Conservation (phyloP, 2,888 invertebrate species). For the Caenorhabditis sp. region DNA sequence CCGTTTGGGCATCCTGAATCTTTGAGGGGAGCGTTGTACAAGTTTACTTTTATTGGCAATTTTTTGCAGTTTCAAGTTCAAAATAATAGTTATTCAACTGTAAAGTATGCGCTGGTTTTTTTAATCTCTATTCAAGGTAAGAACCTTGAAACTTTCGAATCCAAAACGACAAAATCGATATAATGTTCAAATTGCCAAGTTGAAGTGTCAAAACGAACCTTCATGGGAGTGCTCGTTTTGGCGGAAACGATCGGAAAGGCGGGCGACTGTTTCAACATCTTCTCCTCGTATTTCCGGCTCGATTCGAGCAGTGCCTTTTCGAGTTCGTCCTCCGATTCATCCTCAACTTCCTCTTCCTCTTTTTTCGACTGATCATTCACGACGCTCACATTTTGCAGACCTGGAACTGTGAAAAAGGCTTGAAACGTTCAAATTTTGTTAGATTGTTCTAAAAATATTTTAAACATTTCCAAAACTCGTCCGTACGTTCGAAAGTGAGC, state of each 20-base stretch:
- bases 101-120: too few species aligned
- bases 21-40: background rate
- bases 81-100: background rate
- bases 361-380: background rate
- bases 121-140: too few species aligned
- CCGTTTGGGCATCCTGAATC: conserved; percentile 42
- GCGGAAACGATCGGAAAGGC: background rate
- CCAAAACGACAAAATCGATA: background rate
- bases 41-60: background rate
- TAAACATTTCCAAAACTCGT: too few species aligned
- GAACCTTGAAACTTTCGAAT: too few species aligned
- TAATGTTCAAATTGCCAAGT: background rate
- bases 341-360: conserved; percentile 7
- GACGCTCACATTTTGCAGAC: background rate
- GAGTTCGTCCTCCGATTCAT: conserved; percentile 44
- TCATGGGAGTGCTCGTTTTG: background rate
- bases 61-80: background rate
- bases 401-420: conserved; percentile 1
- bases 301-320: conserved; percentile 47
- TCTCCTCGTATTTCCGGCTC: conserved; percentile 16
- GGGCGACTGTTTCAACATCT: conserved; percentile 4
- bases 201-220: conserved; percentile 5
- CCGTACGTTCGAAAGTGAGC: too few species aligned
- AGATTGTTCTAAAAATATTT: too few species aligned
- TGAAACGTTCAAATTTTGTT: conserved; percentile 2